Conservation (phyloP, 2,113 vertebrate genomes). For the Ophthalmolycus amberensis region DNA sequence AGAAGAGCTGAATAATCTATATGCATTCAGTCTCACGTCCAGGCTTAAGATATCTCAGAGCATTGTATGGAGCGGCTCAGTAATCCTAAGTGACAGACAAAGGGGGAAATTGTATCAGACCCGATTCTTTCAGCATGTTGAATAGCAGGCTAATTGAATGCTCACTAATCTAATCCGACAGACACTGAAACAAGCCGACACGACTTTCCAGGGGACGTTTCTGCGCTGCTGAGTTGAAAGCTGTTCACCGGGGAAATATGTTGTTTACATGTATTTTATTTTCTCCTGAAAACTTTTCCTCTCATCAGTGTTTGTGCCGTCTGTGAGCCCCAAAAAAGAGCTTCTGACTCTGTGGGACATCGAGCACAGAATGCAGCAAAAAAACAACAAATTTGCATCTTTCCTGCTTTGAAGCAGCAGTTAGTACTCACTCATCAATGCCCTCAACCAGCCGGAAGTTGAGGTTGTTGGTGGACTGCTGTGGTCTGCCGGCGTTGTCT, state of each 20-base stretch:
- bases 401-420: background rate
- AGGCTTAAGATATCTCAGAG: conserved; percentile 31
- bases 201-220: conserved; percentile 49
- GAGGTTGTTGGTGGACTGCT: conserved; percentile 86
- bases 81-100: conserved; percentile 57
- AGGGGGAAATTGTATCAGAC: conserved; percentile 49
- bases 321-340: conserved; percentile 24
- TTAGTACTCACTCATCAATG: conserved; percentile 86
- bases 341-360: background rate
- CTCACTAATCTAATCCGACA: conserved; percentile 58
- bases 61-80: conserved; percentile 16
- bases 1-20: background rate
- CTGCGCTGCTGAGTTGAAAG: conserved; percentile 32
- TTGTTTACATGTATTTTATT: conserved; percentile 25
- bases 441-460: conserved; percentile 93
- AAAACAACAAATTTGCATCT: background rate
- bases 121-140: conserved; percentile 41
- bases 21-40: background rate
- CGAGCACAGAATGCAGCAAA: background rate
- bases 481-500: conserved; percentile 89
- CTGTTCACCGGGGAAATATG: conserved; percentile 46
- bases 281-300: conserved; percentile 27
- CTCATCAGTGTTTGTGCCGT: background rate
- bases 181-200: conserved; percentile 36
- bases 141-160: conserved; percentile 49